Evolutionary conservation across 2,113 vertebrate species (phyloP).

Genomic region (Conger conger): DNA sequence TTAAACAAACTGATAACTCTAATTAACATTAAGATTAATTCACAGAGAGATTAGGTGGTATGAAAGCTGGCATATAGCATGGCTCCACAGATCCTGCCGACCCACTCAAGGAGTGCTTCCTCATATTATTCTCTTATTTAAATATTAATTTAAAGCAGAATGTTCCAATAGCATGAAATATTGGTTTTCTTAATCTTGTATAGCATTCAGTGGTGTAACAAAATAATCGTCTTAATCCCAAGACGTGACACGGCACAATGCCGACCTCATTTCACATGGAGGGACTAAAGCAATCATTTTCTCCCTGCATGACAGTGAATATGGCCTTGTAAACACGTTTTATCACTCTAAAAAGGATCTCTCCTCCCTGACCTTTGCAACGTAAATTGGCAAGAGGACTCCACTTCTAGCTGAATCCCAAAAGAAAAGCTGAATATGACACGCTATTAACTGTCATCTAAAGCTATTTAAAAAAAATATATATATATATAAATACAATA

Average conservation of each 20-base stretch:
- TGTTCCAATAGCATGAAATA: slow-evolving; percentile 33
- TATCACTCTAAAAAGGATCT: slow-evolving; percentile 14
- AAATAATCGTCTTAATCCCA: slow-evolving; percentile 33
- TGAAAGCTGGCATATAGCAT: slow-evolving; percentile 11
- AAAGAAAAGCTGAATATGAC: background rate
- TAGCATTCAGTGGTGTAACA: slow-evolving; percentile 28
- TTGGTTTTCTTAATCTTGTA: slow-evolving; percentile 30
- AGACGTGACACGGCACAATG: slow-evolving; percentile 31
- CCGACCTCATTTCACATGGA: slow-evolving; percentile 25
- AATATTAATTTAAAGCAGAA: slow-evolving; percentile 31
- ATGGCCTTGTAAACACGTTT: slow-evolving; percentile 24
- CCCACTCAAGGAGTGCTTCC: background rate
- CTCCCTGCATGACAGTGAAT: slow-evolving; percentile 23
- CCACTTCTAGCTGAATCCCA: background rate
- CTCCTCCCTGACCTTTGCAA: slow-evolving; percentile 13
- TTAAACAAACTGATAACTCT: slow-evolving; percentile 1
- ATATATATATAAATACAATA: background rate
- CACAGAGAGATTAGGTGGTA: slow-evolving; percentile 1
- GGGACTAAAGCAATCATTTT: slow-evolving; percentile 21
- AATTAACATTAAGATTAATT: slow-evolving; percentile 1
- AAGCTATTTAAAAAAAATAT: too few relatives aligned
- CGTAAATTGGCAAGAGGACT: slow-evolving; percentile 10
- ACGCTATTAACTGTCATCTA: background rate
- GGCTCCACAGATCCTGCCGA: background rate
- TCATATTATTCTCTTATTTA: slow-evolving; percentile 24